phyloP scores from a whole-genome alignment of 1,140 invertebrate species.

The Eubasilissa regina region DNA sequence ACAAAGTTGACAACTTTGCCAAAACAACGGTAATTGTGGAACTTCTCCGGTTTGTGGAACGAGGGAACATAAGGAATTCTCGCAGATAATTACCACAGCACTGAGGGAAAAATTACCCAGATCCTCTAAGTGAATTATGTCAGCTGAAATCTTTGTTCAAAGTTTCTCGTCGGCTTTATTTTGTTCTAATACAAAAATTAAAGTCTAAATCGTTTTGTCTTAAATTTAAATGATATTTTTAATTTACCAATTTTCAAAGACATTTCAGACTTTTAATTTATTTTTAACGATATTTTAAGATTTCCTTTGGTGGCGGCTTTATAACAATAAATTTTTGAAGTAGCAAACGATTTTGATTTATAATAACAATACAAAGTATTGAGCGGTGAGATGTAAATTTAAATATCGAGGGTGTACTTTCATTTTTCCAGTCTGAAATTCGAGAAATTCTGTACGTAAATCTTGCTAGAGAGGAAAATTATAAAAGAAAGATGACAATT shows the following conservation, averaged over 20 bases:
- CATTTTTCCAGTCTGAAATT: no score
- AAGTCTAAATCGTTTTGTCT: background rate
- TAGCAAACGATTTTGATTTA: background rate
- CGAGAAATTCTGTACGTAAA: no score
- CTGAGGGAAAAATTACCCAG: background rate
- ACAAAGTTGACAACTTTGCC: conserved; percentile 42
- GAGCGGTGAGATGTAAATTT: no score
- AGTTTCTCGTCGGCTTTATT: background rate
- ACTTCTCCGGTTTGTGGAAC: conserved; percentile 25
- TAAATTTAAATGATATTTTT: background rate
- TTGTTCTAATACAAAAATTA: background rate
- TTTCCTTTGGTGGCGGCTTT: no score
- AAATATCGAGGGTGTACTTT: no score
- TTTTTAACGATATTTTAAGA: no score
- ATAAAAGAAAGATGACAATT: no score
- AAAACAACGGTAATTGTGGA: conserved; percentile 48
- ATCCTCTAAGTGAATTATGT: background rate
- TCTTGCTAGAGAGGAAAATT: no score
- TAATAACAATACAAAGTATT: background rate
- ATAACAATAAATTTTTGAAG: background rate
- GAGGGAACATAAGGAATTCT: conserved; percentile 38
- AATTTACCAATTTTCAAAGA: no score
- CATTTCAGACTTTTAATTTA: no score
- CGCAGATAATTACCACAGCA: conserved; percentile 31
- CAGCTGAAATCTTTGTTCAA: conserved; percentile 11